Percentiles rank a stretch among this genome's conserved stretches.
Evolutionary conservation across 2,888 invertebrate genomes (phyloP).

Genomic region (Protophormia terraenovae): DNA sequence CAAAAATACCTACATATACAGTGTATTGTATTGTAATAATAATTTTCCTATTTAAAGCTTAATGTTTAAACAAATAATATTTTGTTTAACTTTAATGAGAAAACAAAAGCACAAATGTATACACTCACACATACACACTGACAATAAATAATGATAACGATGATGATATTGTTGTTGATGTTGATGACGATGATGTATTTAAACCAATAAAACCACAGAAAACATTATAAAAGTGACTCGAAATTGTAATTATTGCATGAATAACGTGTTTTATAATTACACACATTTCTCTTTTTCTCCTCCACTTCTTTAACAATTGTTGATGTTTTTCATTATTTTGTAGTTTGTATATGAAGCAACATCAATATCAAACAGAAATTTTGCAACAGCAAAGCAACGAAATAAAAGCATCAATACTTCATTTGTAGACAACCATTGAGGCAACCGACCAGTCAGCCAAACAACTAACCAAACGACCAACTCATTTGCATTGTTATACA

Average conservation of each 20-base stretch:
- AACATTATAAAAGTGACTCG: conserved; percentile 52
- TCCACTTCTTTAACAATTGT: neutral
- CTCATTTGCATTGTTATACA: conserved; percentile 62
- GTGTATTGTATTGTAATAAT: too few species aligned
- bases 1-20: too few species aligned
- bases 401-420: conserved; percentile 53
- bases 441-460: conserved; percentile 34
- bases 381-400: conserved; percentile 23
- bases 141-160: conserved; percentile 39
- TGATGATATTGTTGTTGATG: conserved; percentile 26
- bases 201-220: conserved; percentile 56
- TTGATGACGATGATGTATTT: conserved; percentile 49
- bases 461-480: conserved; percentile 27
- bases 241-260: conserved; percentile 70
- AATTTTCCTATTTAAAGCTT: conserved; percentile 30
- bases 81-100: conserved; percentile 45
- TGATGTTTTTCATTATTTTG: conserved; percentile 48
- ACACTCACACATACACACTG: neutral
- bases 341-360: conserved; percentile 11
- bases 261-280: conserved; percentile 71
- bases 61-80: conserved; percentile 50
- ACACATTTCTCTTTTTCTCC: conserved; percentile 43
- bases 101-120: neutral
- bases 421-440: conserved; percentile 46
- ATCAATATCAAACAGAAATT: conserved; percentile 41